phyloP scores from a whole-genome alignment of 2,888 invertebrate genomes.

The Gnatocerus cornutus region DNA sequence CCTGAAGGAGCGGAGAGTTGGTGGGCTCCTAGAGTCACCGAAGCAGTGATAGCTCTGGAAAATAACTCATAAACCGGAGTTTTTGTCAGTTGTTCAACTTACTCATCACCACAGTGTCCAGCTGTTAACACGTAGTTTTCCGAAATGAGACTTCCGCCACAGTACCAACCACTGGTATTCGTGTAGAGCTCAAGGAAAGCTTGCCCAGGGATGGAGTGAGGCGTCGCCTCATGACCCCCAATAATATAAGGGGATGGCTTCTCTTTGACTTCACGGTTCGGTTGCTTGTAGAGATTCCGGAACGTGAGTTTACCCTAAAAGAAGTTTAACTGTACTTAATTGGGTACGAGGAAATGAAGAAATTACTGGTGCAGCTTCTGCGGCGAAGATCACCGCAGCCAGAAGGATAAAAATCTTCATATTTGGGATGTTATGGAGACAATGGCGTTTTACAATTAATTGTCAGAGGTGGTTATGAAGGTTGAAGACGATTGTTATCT shows the following conservation, averaged over 20 bases:
- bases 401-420: too few relatives aligned
- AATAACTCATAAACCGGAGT: conserved; percentile 21
- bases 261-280: background rate
- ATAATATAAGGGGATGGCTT: conserved; percentile 41
- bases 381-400: too few relatives aligned
- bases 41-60: background rate
- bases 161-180: conserved; percentile 35
- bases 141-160: conserved; percentile 52
- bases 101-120: conserved; percentile 51
- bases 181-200: conserved; percentile 31
- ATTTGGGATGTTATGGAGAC: too few relatives aligned
- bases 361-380: too few relatives aligned
- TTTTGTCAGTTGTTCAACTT: conserved; percentile 12
- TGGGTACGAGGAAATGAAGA: too few relatives aligned
- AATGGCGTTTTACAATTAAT: too few relatives aligned
- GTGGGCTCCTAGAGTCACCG: conserved; percentile 39
- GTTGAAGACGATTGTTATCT: too few relatives aligned
- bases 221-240: conserved; percentile 49
- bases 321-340: too few relatives aligned
- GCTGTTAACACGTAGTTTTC: conserved; percentile 45
- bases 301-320: background rate
- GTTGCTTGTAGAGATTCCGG: conserved; percentile 15
- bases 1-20: background rate
- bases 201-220: conserved; percentile 53
- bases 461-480: too few relatives aligned